Percentiles rank a stretch among this genome's conserved stretches.
These are phyloP conservation scores for Odocoileus hemionus DNA, from an alignment of 2,113 vertebrate species.

Conservation along the genomic window DNA sequence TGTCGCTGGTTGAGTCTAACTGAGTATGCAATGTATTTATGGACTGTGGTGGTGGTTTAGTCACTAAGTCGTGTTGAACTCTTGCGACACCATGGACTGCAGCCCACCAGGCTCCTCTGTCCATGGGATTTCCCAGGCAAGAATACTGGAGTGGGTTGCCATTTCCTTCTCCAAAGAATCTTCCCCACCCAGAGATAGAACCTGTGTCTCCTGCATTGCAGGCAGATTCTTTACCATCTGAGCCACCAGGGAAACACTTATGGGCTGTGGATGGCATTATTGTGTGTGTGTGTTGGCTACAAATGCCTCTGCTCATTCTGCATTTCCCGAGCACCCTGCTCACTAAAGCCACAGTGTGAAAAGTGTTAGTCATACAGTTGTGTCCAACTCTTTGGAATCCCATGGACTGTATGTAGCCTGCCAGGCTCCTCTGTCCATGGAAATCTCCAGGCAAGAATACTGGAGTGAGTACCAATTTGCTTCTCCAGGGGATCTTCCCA, in stretches of 20 bases:
- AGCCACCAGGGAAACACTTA: neutral
- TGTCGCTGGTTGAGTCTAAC: neutral
- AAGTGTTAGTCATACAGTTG: neutral
- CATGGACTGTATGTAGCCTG: neutral
- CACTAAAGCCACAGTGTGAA: neutral
- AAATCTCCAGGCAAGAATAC: neutral
- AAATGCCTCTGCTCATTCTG: neutral
- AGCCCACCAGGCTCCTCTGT: neutral
- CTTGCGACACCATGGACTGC: neutral
- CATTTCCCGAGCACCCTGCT: neutral
- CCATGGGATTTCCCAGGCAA: neutral
- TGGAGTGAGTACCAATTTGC: neutral
- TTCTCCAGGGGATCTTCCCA: neutral
- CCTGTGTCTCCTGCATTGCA: neutral
- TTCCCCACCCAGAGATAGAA: neutral
- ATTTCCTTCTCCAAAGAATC: neutral
- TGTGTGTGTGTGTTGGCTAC: neutral
- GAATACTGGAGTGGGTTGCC: neutral
- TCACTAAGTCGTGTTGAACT: neutral
- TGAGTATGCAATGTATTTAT: neutral
- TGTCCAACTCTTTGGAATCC: neutral
- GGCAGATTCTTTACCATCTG: neutral
- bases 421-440: neutral
- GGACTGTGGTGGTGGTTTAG: neutral
- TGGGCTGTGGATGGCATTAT: neutral